Percentiles rank a stretch among this genome's conserved stretches.
These are phyloP conservation scores for Erethizon dorsatum DNA, from an alignment of 2,797 vertebrate species.

Conservation along the genomic window DNA sequence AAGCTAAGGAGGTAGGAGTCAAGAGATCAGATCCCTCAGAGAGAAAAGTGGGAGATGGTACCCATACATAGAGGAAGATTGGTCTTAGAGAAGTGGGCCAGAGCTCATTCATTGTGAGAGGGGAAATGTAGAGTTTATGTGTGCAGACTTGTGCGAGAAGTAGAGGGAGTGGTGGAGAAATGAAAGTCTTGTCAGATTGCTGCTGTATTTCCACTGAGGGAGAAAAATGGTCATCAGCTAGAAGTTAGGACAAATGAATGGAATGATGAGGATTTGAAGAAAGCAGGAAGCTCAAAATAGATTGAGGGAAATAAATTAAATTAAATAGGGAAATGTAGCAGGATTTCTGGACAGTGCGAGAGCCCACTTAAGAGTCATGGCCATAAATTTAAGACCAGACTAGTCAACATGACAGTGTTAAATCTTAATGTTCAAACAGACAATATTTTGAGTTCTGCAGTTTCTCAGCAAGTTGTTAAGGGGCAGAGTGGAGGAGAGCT, in stretches of 20 bases:
- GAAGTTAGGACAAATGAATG: not conserved
- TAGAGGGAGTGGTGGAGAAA: not conserved
- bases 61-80: not conserved
- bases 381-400: not conserved
- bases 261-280: not conserved
- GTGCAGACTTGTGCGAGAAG: not conserved
- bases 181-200: not conserved
- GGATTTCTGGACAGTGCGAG: not conserved
- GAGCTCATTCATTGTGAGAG: not conserved
- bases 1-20: accelerated
- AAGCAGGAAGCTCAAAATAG: not conserved
- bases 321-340: not conserved
- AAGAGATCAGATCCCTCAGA: not conserved
- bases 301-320: not conserved
- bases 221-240: not conserved
- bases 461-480: not conserved
- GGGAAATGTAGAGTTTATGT: not conserved
- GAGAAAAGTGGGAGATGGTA: not conserved
- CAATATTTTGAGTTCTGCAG: not conserved
- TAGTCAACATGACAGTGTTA: not conserved
- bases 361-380: not conserved
- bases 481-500: not conserved
- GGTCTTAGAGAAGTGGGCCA: not conserved
- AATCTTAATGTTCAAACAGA: not conserved
- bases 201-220: not conserved